Evolutionary conservation across 2,888 invertebrate species (phyloP).

Genomic region (Lottia scabra): DNA sequence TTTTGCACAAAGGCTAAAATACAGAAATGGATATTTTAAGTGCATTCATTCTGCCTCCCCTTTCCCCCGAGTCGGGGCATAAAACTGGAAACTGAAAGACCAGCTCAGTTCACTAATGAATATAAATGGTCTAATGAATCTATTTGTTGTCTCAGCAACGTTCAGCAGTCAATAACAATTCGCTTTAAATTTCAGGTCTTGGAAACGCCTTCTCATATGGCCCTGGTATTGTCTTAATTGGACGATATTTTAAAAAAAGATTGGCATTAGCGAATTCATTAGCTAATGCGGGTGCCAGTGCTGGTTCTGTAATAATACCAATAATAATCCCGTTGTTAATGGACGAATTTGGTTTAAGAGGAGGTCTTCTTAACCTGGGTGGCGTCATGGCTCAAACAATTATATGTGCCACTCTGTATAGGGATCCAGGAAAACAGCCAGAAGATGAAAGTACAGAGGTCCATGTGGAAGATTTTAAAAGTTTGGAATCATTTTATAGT

Average conservation of each 20-base stretch:
- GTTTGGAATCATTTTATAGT: neutral
- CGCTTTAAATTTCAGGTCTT: neutral
- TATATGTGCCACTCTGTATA: neutral
- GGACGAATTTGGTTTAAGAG: conserved; percentile 11
- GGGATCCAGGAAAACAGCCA: neutral
- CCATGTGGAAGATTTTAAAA: neutral
- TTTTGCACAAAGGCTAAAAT: too few species aligned
- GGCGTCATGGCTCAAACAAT: conserved; percentile 9
- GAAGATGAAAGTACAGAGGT: neutral
- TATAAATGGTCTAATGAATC: too few species aligned
- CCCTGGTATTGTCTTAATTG: conserved; percentile 12
- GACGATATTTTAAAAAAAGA: conserved; percentile 11
- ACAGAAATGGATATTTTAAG: too few species aligned
- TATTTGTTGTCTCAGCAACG: too few species aligned
- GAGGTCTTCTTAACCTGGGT: conserved; percentile 8
- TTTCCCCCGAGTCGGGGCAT: too few species aligned
- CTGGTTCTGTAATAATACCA: conserved; percentile 6
- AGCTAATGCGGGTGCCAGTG: conserved; percentile 11
- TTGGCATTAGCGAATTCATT: neutral
- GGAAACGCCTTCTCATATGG: conserved; percentile 11
- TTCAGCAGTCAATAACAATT: neutral
- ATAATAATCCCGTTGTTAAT: conserved; percentile 2
- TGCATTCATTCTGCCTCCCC: too few species aligned
- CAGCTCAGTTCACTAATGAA: too few species aligned
- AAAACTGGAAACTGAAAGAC: too few species aligned